Evolutionary conservation across 2,113 vertebrate genomes (phyloP).

Genomic region (Heteronetta atricapilla): DNA sequence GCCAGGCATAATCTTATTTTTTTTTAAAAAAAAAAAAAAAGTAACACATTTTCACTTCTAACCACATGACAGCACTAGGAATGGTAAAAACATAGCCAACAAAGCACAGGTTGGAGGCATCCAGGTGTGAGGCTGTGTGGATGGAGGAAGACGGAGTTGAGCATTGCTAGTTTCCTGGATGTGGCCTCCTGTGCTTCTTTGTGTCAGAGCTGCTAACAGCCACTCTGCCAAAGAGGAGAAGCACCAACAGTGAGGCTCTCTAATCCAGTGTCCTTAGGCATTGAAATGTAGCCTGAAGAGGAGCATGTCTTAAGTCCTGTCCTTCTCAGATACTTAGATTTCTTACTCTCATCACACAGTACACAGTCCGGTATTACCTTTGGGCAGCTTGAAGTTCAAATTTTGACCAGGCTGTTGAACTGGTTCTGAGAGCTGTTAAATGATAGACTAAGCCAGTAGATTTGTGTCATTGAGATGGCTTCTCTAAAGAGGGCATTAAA

Average conservation of each 20-base stretch:
- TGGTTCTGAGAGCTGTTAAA: not conserved
- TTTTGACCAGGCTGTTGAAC: not conserved
- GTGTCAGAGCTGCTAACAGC: not conserved
- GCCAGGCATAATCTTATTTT: not conserved
- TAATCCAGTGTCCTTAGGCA: not conserved
- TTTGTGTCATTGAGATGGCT: not conserved
- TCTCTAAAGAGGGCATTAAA: conserved; percentile 8
- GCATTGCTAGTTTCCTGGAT: not conserved
- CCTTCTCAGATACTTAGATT: not conserved
- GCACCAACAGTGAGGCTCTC: not conserved
- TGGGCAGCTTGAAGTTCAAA: not conserved
- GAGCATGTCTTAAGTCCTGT: not conserved
- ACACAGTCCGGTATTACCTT: not conserved
- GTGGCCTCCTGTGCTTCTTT: not conserved
- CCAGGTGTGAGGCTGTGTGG: not conserved
- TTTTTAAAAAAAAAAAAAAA: conserved; percentile 4
- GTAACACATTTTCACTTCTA: conserved; percentile 1
- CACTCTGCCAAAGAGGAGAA: not conserved
- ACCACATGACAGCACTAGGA: not conserved
- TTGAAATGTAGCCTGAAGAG: not conserved
- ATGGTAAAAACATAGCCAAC: not conserved
- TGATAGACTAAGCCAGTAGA: not conserved
- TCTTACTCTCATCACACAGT: not conserved
- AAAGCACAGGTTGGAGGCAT: not conserved
- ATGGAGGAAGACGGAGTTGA: not conserved